Evolutionary conservation across 2,888 invertebrate species (phyloP).

Genomic region (Deilephila porcellus): DNA sequence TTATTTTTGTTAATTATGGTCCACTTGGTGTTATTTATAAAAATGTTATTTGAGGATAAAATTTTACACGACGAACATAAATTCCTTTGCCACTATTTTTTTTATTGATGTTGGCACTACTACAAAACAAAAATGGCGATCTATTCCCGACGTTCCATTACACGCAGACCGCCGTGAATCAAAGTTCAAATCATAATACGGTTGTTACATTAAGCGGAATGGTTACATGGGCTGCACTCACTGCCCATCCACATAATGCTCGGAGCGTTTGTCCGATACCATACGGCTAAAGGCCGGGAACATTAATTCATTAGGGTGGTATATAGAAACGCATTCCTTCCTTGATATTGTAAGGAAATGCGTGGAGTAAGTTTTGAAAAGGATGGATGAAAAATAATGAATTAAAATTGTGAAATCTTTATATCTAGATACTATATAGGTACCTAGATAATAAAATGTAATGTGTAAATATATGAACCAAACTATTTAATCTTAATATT

Average conservation of each 20-base stretch:
- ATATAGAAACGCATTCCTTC: conserved; percentile 21
- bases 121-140: neutral
- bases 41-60: conserved; percentile 1
- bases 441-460: no score
- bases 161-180: conserved; percentile 48
- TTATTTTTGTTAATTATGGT: conserved; percentile 12
- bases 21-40: conserved; percentile 1
- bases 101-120: neutral
- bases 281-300: conserved; percentile 38
- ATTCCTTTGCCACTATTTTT: neutral
- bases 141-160: conserved; percentile 22
- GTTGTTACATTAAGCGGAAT: conserved; percentile 55
- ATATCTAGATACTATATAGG: no score
- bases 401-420: neutral
- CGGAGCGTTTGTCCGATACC: conserved; percentile 35
- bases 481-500: no score
- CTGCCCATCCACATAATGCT: conserved; percentile 34
- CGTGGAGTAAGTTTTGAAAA: neutral
- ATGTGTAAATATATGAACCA: no score
- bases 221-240: conserved; percentile 49
- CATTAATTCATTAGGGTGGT: conserved; percentile 38
- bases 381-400: neutral
- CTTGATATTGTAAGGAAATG: conserved; percentile 10
- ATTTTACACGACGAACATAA: neutral
- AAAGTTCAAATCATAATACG: conserved; percentile 52